Percentiles rank a stretch among this genome's conserved stretches.
Conservation (phyloP, 2,888 invertebrate species). For the Myathropa florea region DNA sequence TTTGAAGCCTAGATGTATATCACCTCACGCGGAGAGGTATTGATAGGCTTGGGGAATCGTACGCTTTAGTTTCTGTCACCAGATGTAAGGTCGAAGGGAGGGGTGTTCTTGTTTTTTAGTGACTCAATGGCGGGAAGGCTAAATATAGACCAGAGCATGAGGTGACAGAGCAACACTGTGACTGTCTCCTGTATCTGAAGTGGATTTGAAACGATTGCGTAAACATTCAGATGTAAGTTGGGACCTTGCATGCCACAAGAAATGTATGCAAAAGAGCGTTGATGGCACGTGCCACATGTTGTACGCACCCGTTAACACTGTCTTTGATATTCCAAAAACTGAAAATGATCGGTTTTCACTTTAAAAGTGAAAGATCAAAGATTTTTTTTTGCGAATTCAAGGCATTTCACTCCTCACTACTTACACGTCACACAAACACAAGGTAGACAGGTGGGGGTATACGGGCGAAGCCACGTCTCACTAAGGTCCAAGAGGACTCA, state of each 20-base stretch:
- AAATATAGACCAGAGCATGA: not conserved
- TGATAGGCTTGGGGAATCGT: not conserved
- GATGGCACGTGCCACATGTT: not conserved
- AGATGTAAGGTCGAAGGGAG: constrained; percentile 9
- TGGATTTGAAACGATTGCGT: not conserved
- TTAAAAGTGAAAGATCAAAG: no score
- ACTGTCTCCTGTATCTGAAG: not conserved
- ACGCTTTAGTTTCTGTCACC: constrained; percentile 16
- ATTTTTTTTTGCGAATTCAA: no score
- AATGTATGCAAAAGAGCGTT: not conserved
- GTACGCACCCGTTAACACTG: no score
- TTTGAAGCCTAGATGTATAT: constrained; percentile 7
- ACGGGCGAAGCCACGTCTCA: no score
- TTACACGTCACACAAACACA: no score
- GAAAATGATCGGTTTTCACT: no score
- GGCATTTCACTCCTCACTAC: no score
- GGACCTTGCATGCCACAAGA: not conserved
- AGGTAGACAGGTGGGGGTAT: no score
- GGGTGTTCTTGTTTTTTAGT: not conserved
- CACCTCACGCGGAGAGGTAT: not conserved
- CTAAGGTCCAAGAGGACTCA: no score
- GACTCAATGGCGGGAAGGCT: not conserved
- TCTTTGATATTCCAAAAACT: no score
- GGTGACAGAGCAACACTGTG: not conserved
- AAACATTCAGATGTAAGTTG: not conserved